Percentiles rank a stretch among this genome's conserved stretches.
These are phyloP conservation scores for Malurus melanocephalus DNA, from an alignment of 2,113 vertebrate genomes.

Conservation along the genomic window DNA sequence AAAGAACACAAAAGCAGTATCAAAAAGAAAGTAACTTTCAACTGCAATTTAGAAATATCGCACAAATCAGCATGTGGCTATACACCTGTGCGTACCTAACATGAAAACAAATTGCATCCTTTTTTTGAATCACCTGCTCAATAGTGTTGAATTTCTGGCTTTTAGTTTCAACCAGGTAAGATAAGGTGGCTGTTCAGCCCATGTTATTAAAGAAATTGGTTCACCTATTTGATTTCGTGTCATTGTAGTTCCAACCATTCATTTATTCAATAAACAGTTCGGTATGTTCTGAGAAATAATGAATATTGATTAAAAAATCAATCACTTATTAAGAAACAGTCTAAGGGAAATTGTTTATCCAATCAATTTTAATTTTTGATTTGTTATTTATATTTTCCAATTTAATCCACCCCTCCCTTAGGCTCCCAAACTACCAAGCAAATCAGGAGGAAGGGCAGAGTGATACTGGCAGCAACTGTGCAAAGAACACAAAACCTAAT, in stretches of 20 bases:
- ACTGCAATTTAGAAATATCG: not conserved
- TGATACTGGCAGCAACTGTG: slow-evolving; percentile 39
- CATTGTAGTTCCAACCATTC: slow-evolving; percentile 76
- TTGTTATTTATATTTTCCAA: slow-evolving; percentile 86
- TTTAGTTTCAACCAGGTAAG: slow-evolving; percentile 64
- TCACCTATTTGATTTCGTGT: slow-evolving; percentile 81
- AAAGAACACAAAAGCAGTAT: not conserved
- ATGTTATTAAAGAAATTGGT: slow-evolving; percentile 80
- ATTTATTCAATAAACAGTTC: slow-evolving; percentile 84
- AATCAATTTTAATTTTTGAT: slow-evolving; percentile 86
- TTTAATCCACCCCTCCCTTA: slow-evolving; percentile 72
- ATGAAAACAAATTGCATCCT: slow-evolving; percentile 22
- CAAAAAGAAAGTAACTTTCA: not conserved
- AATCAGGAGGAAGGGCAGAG: slow-evolving; percentile 43
- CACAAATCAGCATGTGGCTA: not conserved
- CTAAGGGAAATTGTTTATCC: slow-evolving; percentile 85
- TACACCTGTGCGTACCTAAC: not conserved
- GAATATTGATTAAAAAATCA: slow-evolving; percentile 85
- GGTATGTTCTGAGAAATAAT: slow-evolving; percentile 83
- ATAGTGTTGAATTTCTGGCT: slow-evolving; percentile 49
- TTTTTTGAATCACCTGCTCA: slow-evolving; percentile 50
- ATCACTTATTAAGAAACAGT: slow-evolving; percentile 85
- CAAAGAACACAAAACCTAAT: slow-evolving; percentile 38
- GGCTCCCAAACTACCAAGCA: slow-evolving; percentile 49
- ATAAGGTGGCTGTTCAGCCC: slow-evolving; percentile 67